Conservation (phyloP, 2,888 invertebrate genomes). For the Cryptus armator region DNA sequence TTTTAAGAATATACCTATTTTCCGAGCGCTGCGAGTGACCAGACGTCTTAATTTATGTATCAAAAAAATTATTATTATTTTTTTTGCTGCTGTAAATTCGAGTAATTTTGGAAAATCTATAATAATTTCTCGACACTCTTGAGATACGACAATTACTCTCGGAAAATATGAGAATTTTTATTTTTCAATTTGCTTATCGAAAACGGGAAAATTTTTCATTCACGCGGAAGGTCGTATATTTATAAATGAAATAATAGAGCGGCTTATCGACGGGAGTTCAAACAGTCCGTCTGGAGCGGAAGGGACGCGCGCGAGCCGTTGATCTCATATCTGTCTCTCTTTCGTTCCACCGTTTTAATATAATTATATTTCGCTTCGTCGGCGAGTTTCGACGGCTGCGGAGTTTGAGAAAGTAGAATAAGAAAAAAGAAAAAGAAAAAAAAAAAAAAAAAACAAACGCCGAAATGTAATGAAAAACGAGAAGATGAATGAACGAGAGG, state of each 20-base stretch:
- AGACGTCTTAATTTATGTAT: too few species aligned
- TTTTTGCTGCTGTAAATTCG: too few species aligned
- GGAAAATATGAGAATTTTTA: too few species aligned
- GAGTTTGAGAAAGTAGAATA: constrained; percentile 26
- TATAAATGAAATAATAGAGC: constrained; percentile 19
- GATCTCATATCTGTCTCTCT: constrained; percentile 36
- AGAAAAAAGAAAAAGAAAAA: constrained; percentile 6
- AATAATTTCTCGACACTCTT: too few species aligned
- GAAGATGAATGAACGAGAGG: constrained; percentile 16
- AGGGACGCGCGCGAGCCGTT: constrained; percentile 21
- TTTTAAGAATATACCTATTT: too few species aligned
- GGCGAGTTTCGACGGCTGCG: constrained; percentile 13
- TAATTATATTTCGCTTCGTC: constrained; percentile 50
- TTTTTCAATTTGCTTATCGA: neutral
- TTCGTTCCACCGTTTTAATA: constrained; percentile 21
- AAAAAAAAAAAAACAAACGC: constrained; percentile 1
- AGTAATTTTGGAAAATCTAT: too few species aligned
- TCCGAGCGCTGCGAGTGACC: too few species aligned
- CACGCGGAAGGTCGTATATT: neutral
- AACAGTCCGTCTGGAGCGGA: constrained; percentile 42
- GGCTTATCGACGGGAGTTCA: neutral
- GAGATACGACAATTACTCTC: too few species aligned
- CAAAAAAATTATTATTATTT: too few species aligned
- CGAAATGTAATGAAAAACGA: constrained; percentile 21
- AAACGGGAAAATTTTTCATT: neutral